Conservation (phyloP, 2,797 vertebrate species). For the Rhinophrynus dorsalis region DNA sequence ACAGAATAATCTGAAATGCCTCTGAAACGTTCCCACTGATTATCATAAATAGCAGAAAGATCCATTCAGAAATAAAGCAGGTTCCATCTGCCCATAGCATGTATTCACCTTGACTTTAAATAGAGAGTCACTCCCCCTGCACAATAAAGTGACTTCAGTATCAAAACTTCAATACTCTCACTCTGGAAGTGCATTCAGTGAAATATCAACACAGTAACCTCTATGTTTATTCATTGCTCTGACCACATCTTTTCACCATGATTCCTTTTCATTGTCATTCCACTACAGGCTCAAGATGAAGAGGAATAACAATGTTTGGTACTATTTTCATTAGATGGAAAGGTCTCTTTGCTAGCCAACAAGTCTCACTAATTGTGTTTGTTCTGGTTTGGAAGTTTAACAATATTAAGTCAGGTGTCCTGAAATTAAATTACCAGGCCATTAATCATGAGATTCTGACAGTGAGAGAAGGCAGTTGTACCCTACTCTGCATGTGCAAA, state of each 20-base stretch:
- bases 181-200: slow-evolving; percentile 78
- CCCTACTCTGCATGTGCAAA: slow-evolving; percentile 1
- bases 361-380: slow-evolving; percentile 83
- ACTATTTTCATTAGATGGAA: slow-evolving; percentile 66
- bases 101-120: slow-evolving; percentile 91
- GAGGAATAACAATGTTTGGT: slow-evolving; percentile 59
- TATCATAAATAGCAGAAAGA: slow-evolving; percentile 87
- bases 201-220: slow-evolving; percentile 77
- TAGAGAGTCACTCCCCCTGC: slow-evolving; percentile 77
- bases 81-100: slow-evolving; percentile 91
- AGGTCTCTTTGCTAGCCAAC: slow-evolving; percentile 85
- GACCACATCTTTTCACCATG: slow-evolving; percentile 77
- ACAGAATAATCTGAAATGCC: slow-evolving; percentile 83
- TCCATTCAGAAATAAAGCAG: slow-evolving; percentile 90
- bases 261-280: slow-evolving; percentile 72
- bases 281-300: slow-evolving; percentile 64
- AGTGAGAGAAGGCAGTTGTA: slow-evolving; percentile 16
- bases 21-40: slow-evolving; percentile 88
- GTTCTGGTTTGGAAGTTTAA: slow-evolving; percentile 73
- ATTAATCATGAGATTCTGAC: slow-evolving; percentile 73
- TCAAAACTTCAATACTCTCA: slow-evolving; percentile 79
- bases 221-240: slow-evolving; percentile 72
- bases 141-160: slow-evolving; percentile 81
- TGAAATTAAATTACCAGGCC: slow-evolving; percentile 64
- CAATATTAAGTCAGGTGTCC: slow-evolving; percentile 72